Evolutionary conservation across 2,113 vertebrate genomes (phyloP).

Genomic region (Phalacrocorax carbo): DNA sequence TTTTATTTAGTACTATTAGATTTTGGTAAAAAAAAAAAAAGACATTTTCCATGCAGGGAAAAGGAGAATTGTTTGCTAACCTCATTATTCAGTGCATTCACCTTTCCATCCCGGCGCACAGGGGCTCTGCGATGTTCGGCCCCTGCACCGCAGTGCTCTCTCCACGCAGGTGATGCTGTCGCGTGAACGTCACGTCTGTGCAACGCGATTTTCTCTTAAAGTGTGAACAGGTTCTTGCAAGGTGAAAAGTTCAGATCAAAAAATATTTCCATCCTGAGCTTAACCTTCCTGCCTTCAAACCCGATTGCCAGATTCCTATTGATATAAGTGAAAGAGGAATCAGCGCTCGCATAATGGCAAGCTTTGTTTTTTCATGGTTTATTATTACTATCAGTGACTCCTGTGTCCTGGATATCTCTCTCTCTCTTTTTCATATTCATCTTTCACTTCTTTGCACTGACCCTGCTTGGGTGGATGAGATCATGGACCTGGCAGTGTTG

Average conservation of each 20-base stretch:
- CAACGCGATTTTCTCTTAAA: accelerated
- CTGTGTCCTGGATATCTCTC: neutral
- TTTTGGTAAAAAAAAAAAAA: neutral
- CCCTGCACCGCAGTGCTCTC: neutral
- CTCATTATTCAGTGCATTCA: neutral
- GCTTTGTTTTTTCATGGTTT: neutral
- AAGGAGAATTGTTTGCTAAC: neutral
- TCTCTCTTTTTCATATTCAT: neutral
- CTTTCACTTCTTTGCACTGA: neutral
- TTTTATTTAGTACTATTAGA: neutral
- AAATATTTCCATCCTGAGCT: neutral
- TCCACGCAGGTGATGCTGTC: neutral
- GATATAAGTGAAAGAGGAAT: neutral
- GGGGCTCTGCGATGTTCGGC: neutral
- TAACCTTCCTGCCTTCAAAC: neutral
- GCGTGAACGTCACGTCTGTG: accelerated
- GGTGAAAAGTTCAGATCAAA: neutral
- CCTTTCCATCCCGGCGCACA: accelerated
- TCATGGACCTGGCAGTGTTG: constrained; percentile 23
- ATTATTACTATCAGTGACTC: neutral
- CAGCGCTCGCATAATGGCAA: neutral
- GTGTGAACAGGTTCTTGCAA: neutral
- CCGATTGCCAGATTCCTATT: neutral
- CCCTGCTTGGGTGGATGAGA: neutral
- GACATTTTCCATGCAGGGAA: neutral